Conservation (phyloP, 2,888 invertebrate genomes). For the Balanococcus diminutus region DNA sequence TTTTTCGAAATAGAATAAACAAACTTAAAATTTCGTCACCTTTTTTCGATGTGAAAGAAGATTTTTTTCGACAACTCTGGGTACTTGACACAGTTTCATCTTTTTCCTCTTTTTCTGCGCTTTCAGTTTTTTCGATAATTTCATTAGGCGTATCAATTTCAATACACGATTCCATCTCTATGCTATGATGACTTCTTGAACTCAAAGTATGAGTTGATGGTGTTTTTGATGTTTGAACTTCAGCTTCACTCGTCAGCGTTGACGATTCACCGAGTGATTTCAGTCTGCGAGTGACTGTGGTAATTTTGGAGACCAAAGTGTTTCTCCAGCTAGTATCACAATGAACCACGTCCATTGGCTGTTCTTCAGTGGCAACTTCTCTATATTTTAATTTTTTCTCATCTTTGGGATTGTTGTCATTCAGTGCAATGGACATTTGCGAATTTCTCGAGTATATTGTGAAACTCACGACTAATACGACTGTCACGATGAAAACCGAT, state of each 20-base stretch:
- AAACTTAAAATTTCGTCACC: neutral
- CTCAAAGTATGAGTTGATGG: neutral
- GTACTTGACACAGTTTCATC: neutral
- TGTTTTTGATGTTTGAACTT: neutral
- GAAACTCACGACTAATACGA: neutral
- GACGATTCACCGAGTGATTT: neutral
- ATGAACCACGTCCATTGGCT: no score
- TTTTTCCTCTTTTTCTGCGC: neutral
- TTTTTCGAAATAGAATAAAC: neutral
- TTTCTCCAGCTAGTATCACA: neutral
- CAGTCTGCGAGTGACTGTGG: neutral
- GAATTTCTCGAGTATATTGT: neutral
- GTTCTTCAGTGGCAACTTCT: neutral
- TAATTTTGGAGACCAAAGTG: neutral
- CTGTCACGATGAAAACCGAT: neutral
- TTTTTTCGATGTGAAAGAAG: neutral
- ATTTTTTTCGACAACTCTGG: neutral
- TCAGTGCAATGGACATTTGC: neutral
- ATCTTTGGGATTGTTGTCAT: neutral
- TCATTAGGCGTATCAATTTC: neutral
- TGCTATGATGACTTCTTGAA: neutral
- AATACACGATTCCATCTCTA: neutral
- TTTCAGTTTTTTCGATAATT: neutral
- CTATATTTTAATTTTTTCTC: neutral
- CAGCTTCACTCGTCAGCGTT: neutral